Evolutionary conservation across 1,140 invertebrate species (phyloP).

Genomic region (Amyelois transitella): DNA sequence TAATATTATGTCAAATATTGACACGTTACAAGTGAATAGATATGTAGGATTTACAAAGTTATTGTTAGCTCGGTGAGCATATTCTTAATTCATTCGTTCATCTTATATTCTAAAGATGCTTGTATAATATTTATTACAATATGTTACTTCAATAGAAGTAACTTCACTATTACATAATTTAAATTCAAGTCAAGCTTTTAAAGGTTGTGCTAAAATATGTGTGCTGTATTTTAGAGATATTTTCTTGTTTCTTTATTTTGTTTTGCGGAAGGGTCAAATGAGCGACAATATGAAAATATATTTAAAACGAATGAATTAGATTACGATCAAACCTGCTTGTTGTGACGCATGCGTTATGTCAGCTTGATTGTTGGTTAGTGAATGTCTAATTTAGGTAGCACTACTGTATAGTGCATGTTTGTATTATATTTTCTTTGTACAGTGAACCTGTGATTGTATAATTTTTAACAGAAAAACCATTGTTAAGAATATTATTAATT

Average conservation of each 20-base stretch:
- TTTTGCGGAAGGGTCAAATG: no score
- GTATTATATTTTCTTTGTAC: not conserved
- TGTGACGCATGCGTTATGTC: constrained; percentile 17
- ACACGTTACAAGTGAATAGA: not conserved
- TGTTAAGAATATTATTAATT: not conserved
- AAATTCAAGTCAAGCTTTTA: no score
- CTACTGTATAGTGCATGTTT: constrained; percentile 14
- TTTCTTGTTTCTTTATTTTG: no score
- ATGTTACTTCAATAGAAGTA: no score
- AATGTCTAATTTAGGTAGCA: constrained; percentile 13
- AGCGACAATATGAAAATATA: no score
- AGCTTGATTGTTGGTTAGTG: constrained; percentile 20
- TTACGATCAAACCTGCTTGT: constrained; percentile 9
- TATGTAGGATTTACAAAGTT: no score
- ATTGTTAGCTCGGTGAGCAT: constrained; percentile 18
- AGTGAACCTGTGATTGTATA: not conserved
- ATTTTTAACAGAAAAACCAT: not conserved
- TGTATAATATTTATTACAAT: not conserved
- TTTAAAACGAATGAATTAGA: not conserved
- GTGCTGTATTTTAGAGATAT: no score
- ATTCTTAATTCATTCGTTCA: constrained; percentile 1
- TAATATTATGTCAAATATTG: not conserved
- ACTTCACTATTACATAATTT: no score
- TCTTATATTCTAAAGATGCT: not conserved
- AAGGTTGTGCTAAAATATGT: no score